These are phyloP conservation scores for Drosophila picticornis DNA, from an alignment of 2,888 invertebrate genomes.

Conservation along the genomic window DNA sequence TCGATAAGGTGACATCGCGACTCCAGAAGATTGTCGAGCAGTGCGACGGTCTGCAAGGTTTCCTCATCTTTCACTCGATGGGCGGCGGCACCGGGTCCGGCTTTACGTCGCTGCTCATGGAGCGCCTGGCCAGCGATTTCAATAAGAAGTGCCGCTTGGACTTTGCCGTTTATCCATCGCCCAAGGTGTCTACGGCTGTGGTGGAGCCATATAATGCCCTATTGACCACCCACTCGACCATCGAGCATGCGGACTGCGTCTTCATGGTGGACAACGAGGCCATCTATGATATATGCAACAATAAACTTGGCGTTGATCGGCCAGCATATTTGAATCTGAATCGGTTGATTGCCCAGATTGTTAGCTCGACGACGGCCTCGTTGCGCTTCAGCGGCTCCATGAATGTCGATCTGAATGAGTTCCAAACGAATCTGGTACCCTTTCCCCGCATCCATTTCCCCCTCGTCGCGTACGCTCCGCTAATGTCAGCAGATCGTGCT, in stretches of 20 bases:
- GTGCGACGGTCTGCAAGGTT: conserved; percentile 92
- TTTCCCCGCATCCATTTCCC: conserved; percentile 94
- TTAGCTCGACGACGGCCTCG: conserved; percentile 95
- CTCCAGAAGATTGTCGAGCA: conserved; percentile 93
- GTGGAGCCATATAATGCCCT: conserved; percentile 98
- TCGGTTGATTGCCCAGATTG: conserved; percentile 90
- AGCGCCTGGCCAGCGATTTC: conserved; percentile 92
- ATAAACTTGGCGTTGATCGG: conserved; percentile 91
- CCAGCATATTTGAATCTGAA: conserved; percentile 90
- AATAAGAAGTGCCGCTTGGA: conserved; percentile 95
- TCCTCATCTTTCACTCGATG: conserved; percentile 95
- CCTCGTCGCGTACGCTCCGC: conserved; percentile 83
- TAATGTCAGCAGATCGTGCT: conserved; percentile 78
- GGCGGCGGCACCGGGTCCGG: conserved; percentile 95
- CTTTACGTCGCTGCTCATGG: conserved; percentile 95
- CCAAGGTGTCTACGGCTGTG: conserved; percentile 95
- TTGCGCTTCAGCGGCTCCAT: conserved; percentile 94
- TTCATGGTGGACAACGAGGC: conserved; percentile 98
- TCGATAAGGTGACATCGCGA: conserved; percentile 90
- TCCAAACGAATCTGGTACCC: conserved; percentile 96
- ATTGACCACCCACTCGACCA: conserved; percentile 95
- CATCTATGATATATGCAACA: conserved; percentile 96
- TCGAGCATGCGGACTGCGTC: conserved; percentile 94
- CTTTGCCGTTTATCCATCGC: conserved; percentile 96
- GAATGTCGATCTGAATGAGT: conserved; percentile 95